These are phyloP conservation scores for Pteronotus mesoamericanus DNA, from an alignment of 2,797 vertebrate species.

Conservation along the genomic window DNA sequence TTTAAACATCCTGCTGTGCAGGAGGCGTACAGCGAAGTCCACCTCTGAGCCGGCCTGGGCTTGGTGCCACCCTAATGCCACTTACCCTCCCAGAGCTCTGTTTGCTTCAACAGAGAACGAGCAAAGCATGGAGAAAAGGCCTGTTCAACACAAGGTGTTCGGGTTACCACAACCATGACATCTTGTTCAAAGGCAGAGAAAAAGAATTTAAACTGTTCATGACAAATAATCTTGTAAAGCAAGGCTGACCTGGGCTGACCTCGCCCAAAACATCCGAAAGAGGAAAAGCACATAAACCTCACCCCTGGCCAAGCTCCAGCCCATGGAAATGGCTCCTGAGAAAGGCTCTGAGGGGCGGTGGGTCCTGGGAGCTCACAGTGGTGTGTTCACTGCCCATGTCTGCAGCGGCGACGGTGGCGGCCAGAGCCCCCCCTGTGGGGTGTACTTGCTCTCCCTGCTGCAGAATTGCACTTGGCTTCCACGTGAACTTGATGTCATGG, in stretches of 20 bases:
- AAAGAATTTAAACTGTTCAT: neutral
- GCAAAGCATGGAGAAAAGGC: neutral
- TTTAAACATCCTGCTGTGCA: neutral
- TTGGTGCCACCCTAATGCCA: too few species aligned
- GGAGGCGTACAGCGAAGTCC: neutral
- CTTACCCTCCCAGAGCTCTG: neutral
- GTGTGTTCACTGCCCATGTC: neutral
- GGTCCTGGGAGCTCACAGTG: neutral
- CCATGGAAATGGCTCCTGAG: neutral
- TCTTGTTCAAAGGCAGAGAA: neutral
- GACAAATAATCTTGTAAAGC: neutral
- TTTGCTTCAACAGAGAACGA: neutral
- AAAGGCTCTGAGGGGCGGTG: neutral
- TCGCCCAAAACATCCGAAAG: neutral
- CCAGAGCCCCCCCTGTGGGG: neutral
- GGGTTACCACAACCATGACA: fast-evolving
- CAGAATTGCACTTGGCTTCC: neutral
- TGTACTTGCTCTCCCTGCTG: too few species aligned
- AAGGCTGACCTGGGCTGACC: neutral
- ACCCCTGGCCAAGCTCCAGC: neutral
- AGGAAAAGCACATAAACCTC: neutral
- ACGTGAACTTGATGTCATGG: neutral
- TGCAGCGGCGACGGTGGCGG: neutral
- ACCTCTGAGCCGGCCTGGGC: neutral
- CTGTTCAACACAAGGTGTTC: neutral